A percentile compares a stretch with the other conserved stretches of the same genome.
Conservation (phyloP, 2,797 vertebrate genomes). For the Spinibarbus caldwelli region DNA sequence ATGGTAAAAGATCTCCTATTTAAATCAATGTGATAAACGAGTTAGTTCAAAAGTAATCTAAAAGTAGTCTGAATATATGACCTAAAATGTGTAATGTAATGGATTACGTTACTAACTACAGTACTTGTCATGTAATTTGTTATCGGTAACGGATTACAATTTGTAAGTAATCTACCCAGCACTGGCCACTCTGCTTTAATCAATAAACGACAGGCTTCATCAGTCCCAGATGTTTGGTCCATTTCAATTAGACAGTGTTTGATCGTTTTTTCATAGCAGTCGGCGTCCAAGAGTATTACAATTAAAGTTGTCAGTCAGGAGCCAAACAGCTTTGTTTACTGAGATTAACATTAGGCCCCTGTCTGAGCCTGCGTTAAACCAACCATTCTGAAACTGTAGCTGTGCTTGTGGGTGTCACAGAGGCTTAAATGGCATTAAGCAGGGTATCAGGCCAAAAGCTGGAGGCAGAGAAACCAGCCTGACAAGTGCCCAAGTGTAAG, state of each 20-base stretch:
- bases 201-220: slow-evolving; percentile 18
- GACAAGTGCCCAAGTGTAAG: slow-evolving; percentile 60
- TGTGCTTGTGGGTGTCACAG: slow-evolving; percentile 20
- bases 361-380: neutral
- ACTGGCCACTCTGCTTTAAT: neutral
- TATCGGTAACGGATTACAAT: neutral
- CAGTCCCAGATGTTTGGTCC: slow-evolving; percentile 24
- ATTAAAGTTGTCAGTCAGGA: slow-evolving; percentile 58
- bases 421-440: slow-evolving; percentile 48
- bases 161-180: neutral
- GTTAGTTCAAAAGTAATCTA: neutral
- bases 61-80: neutral
- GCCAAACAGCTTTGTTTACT: slow-evolving; percentile 56
- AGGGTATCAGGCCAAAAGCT: slow-evolving; percentile 57
- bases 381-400: slow-evolving; percentile 41
- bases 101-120: neutral
- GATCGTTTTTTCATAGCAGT: slow-evolving; percentile 66
- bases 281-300: slow-evolving; percentile 44
- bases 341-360: slow-evolving; percentile 57
- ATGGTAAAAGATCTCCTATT: neutral
- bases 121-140: neutral
- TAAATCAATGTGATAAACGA: neutral
- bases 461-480: slow-evolving; percentile 56
- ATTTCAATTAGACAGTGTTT: slow-evolving; percentile 59
- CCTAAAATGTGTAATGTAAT: neutral